A percentile compares a stretch with the other conserved stretches of the same genome.
phyloP scores from a whole-genome alignment of 2,113 vertebrate genomes.

The Bufo bufo region DNA sequence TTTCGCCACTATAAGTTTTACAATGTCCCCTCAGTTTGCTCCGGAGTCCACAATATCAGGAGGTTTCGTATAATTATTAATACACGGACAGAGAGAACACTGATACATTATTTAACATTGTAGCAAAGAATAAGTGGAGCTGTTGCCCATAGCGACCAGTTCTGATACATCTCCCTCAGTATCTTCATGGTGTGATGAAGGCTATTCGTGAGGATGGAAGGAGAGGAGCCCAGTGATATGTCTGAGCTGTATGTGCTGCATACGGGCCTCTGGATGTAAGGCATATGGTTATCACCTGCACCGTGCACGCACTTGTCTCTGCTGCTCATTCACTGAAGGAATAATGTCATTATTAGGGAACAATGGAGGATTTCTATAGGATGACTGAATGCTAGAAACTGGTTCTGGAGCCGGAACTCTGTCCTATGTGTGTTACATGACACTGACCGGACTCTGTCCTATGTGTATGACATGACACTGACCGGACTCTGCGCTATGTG shows the following conservation, averaged over 20 bases:
- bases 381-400: not conserved
- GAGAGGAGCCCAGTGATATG: not conserved
- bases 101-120: no score
- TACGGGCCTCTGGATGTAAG: not conserved
- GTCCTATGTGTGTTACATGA: not conserved
- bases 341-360: not conserved
- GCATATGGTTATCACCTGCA: not conserved
- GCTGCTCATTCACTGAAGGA: not conserved
- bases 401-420: not conserved
- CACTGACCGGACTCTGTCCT: not conserved
- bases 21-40: not conserved
- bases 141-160: no score
- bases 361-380: not conserved
- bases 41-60: not conserved
- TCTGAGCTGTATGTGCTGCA: not conserved
- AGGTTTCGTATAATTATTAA: not conserved
- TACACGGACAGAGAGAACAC: not conserved
- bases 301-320: not conserved
- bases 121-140: no score
- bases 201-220: not conserved
- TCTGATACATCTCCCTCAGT: not conserved
- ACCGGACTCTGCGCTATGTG: no score
- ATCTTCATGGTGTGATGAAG: not conserved
- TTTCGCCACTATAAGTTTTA: not conserved
- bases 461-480: no score